Evolutionary conservation across 1,140 invertebrate genomes (phyloP).

Genomic region (Hypsibius dujardini): DNA sequence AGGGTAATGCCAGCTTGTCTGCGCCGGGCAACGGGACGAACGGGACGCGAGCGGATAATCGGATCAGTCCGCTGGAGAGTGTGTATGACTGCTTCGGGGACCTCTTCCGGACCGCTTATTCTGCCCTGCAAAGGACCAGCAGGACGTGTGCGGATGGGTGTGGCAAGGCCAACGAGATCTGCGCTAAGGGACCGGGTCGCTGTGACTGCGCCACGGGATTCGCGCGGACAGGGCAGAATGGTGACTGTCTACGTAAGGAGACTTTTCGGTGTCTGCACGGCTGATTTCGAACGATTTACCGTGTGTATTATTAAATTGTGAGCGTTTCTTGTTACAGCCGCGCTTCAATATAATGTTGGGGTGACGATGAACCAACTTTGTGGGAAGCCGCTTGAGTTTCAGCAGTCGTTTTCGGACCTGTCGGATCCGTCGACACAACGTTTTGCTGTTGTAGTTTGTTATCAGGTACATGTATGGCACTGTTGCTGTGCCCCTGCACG

Average conservation of each 20-base stretch:
- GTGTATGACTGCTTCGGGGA: background rate
- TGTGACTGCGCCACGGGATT: background rate
- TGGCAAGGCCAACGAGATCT: background rate
- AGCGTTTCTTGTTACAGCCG: background rate
- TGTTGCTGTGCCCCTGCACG: too few species aligned
- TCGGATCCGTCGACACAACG: background rate
- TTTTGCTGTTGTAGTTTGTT: background rate
- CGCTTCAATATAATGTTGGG: background rate
- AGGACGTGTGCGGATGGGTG: background rate
- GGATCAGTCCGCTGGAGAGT: too few species aligned
- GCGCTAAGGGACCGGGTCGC: background rate
- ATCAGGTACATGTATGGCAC: slow-evolving; percentile 5
- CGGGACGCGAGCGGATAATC: too few species aligned
- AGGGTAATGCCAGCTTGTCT: too few species aligned
- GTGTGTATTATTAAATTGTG: slow-evolving; percentile 11
- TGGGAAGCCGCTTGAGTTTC: background rate
- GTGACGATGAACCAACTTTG: background rate
- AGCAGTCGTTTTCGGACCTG: background rate
- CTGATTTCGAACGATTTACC: background rate
- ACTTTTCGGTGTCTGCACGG: background rate
- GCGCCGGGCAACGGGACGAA: too few species aligned
- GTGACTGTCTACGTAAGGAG: background rate
- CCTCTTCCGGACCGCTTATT: background rate
- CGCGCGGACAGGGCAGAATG: background rate
- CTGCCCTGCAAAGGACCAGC: background rate